A percentile compares a stretch with the other conserved stretches of the same genome.
phyloP scores from a whole-genome alignment of 2,888 invertebrate genomes.

The Coronaproctus castanopsis region DNA sequence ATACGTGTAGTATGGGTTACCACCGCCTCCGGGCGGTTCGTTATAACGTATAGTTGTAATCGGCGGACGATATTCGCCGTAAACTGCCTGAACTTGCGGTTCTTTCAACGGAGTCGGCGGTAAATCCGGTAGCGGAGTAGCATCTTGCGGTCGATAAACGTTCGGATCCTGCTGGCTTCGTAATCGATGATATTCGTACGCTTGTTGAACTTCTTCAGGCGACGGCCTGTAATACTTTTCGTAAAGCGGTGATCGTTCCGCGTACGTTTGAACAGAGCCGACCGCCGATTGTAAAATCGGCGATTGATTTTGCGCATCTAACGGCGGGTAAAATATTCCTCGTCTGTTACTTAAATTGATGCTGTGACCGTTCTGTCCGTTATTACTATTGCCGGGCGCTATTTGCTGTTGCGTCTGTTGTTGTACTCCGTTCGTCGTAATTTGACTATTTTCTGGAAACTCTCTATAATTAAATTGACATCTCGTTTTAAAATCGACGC shows the following conservation, averaged over 20 bases:
- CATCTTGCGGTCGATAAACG: constrained; percentile 14
- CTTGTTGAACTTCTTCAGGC: constrained; percentile 13
- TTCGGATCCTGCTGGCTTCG: constrained; percentile 12
- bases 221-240: constrained; percentile 16
- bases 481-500: too few relatives aligned
- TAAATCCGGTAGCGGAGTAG: constrained; percentile 8
- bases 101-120: constrained; percentile 11
- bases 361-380: constrained; percentile 2
- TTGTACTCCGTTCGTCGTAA: background rate
- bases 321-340: background rate
- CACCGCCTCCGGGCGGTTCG: background rate
- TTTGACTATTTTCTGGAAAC: constrained; percentile 3
- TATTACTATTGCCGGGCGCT: background rate
- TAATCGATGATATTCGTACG: constrained; percentile 15
- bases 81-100: constrained; percentile 9
- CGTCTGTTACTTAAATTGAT: constrained; percentile 4
- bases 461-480: constrained; percentile 4
- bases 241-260: constrained; percentile 12
- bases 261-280: constrained; percentile 7
- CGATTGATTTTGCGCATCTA: constrained; percentile 1
- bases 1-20: background rate
- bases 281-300: constrained; percentile 14
- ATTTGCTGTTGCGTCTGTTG: background rate
- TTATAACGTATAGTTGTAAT: background rate
- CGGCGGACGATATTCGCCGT: constrained; percentile 9